Evolutionary conservation across 2,113 vertebrate genomes (phyloP).

Genomic region (zebrafish (Danio rerio)): GRCz12tu NC_133188.1:3863001-3863500

Average conservation of each 20-base stretch:
- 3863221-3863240: no score
- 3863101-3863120: background rate
- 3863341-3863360: background rate
- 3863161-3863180: background rate
- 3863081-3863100: background rate
- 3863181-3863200: background rate
- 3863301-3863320: background rate
- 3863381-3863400: no score
- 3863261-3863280: background rate
- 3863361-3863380: background rate
- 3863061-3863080: background rate
- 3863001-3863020: background rate
- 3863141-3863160: background rate
- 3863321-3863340: background rate
- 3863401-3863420: no score
- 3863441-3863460: no score
- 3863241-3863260: background rate
- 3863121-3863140: background rate
- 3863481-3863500: no score
- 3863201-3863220: background rate
- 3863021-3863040: background rate
- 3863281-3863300: background rate
- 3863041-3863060: background rate
- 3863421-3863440: no score
- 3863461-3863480: no score